Evolutionary conservation across 2,113 vertebrate genomes (phyloP).

Genomic region (Pipa parva): DNA sequence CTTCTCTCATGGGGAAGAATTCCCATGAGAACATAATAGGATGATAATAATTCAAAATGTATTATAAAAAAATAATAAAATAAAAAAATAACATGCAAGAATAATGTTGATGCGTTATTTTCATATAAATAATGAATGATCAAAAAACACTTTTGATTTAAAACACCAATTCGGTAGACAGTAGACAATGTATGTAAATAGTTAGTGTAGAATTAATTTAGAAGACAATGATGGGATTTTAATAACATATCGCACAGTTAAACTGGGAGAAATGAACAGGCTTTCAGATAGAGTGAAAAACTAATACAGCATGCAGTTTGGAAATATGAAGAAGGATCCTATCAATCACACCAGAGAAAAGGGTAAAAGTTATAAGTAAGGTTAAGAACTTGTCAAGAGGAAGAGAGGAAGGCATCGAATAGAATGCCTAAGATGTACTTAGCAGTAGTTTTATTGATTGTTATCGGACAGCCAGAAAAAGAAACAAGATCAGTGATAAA

Average conservation of each 20-base stretch:
- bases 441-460: slow-evolving; percentile 5
- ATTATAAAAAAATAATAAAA: no score
- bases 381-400: slow-evolving; percentile 22
- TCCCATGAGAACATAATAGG: no score
- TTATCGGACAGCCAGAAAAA: no score
- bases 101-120: no score
- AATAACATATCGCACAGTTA: background rate
- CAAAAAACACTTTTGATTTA: no score
- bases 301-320: background rate
- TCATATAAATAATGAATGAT: no score
- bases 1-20: no score
- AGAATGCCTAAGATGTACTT: slow-evolving; percentile 12
- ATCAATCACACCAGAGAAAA: background rate
- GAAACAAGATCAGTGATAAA: no score
- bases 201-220: background rate
- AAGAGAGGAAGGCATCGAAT: slow-evolving; percentile 40
- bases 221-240: background rate
- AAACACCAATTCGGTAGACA: no score
- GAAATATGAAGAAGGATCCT: background rate
- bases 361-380: background rate
- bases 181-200: no score
- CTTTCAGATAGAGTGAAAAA: background rate
- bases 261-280: background rate
- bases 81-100: no score
- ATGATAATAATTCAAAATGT: no score